Conservation (phyloP, 2,888 invertebrate species). For the Cosmopolites sordidus region DNA sequence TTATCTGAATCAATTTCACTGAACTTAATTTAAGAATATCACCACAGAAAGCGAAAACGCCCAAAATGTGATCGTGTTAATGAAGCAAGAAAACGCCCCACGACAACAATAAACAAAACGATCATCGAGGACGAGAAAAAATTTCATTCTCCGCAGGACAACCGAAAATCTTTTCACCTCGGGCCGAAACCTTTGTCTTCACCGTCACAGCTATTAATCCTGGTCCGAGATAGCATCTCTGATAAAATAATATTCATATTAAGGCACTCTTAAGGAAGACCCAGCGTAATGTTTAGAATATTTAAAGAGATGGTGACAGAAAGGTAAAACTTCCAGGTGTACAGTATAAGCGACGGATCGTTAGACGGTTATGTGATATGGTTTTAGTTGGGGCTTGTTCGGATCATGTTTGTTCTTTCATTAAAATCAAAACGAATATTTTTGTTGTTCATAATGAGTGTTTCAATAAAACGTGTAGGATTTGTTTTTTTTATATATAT, state of each 20-base stretch:
- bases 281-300: constrained; percentile 26
- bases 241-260: constrained; percentile 10
- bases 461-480: not conserved
- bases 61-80: too few relatives aligned
- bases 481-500: too few relatives aligned
- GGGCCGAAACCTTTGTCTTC: constrained; percentile 23
- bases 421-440: not conserved
- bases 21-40: too few relatives aligned
- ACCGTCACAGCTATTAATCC: constrained; percentile 27
- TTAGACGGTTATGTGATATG: constrained; percentile 6
- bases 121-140: constrained; percentile 40
- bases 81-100: constrained; percentile 13
- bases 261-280: constrained; percentile 20
- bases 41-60: too few relatives aligned
- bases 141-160: constrained; percentile 1
- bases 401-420: too few relatives aligned
- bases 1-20: too few relatives aligned
- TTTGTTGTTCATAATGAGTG: not conserved
- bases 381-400: too few relatives aligned
- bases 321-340: constrained; percentile 33
- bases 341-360: constrained; percentile 30
- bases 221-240: constrained; percentile 10
- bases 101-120: constrained; percentile 20
- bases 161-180: constrained; percentile 7
- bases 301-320: constrained; percentile 19